Evolutionary conservation across 1,140 invertebrate species (phyloP).

Genomic region (Pseudomyrmex cubaensis): DNA sequence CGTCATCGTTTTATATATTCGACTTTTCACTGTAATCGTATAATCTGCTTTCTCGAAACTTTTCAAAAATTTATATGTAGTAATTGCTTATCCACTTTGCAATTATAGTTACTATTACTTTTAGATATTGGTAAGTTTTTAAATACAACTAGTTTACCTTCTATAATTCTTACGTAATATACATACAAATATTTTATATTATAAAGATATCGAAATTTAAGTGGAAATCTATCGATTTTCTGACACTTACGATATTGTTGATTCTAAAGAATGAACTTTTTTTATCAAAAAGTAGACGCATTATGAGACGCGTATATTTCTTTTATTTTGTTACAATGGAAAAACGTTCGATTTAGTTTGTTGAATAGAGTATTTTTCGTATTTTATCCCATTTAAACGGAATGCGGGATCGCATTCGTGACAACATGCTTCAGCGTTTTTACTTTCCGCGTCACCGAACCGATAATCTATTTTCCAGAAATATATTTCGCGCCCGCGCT

Average conservation of each 20-base stretch:
- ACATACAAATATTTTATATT: too few relatives aligned
- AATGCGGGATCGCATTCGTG: constrained; percentile 15
- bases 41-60: constrained; percentile 4
- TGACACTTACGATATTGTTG: too few relatives aligned
- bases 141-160: too few relatives aligned
- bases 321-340: too few relatives aligned
- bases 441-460: constrained; percentile 22
- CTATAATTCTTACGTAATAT: too few relatives aligned
- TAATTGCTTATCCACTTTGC: too few relatives aligned
- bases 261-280: not conserved
- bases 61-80: constrained; percentile 4
- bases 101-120: too few relatives aligned
- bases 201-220: too few relatives aligned
- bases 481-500: constrained; percentile 43
- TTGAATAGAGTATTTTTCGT: constrained; percentile 27
- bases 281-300: not conserved
- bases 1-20: constrained; percentile 30
- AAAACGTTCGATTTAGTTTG: constrained; percentile 15
- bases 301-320: constrained; percentile 19
- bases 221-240: too few relatives aligned
- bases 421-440: constrained; percentile 47
- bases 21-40: constrained; percentile 10
- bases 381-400: constrained; percentile 36
- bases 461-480: constrained; percentile 67
- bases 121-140: too few relatives aligned